Evolutionary conservation across 2,888 invertebrate species (phyloP), one percentile per base, ranked within the genome.

Genomic region (Strigamia transsilvanica): DNA sequence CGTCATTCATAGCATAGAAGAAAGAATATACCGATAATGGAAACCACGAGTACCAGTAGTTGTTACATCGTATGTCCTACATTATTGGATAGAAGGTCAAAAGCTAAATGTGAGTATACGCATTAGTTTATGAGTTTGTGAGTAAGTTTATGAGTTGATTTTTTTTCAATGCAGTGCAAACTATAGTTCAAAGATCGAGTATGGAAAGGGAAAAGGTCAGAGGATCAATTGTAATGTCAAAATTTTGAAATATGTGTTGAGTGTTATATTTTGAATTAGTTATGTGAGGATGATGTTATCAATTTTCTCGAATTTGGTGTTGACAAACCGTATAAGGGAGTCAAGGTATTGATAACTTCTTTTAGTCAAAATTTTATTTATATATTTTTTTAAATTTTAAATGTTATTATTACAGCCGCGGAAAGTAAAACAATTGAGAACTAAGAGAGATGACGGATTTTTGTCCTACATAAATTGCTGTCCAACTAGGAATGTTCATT

Each of bases 401-500:
- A 10, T 18, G 1, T 15, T 27, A 27, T 10, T 15, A 66, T 73
- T 66, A 27, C 73, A 73, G 73, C 18, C 18, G 2, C 56, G 56
- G n/a, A 56, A 15, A 18, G 0, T 5, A 56, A 18, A 6, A 18
- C 18, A 21, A 18, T 15, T 56, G n/a, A 56, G 6, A 56, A 6
- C 21, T 9, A 56, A 21, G 13, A 0, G 32, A 12, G 73, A 73
- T 15, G 23, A 73, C 6, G 73, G 23, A 10, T 73, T 73, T n/a
- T 32, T 73, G 27, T 73, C 73, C 12, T 73, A 73, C n/a, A 73
- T 15, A 15, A 73, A 73, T 73, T 73, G 73, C 13, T 73, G 73
- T 73, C 73, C 73, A 5, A 73, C 73, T 9, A 73, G 5, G 73
- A 73, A 32, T 73, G 73, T 73, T 12, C 73, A 73, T 73, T 73